Base-by-base conservation (phyloP, 2,888 invertebrate species). In the Lypha dubia region DNA sequence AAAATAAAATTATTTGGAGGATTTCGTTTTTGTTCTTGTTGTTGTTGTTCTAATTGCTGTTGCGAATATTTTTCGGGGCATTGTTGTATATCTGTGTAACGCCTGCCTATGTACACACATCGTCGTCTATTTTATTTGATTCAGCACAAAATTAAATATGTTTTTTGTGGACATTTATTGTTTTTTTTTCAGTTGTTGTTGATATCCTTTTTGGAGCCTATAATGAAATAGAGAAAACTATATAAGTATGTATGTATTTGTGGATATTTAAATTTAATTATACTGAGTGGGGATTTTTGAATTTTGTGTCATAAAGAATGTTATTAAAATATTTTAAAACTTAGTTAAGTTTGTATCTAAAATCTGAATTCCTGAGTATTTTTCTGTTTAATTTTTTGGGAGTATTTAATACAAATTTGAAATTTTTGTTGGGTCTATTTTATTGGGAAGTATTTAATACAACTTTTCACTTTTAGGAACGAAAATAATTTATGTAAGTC, bases 1-100 rank as follows among this genome's bases (percentile, higher is more conserved):
- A 82, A 63, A 63, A 82, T 82, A 75, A 56, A 56, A 75, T 49
- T 76, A 65, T 82, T 82, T 82, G 3, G 46, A 70, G 46, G 75
- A 58, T 79, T 28, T 51, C 51, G 13, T 70, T 24, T 22, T 62
- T 62, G 17, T 70, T n/a, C n/a, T n/a, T n/a, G n/a, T n/a, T n/a
- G n/a, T n/a, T n/a, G n/a, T n/a, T n/a, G n/a, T n/a, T n/a, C n/a
- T n/a, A n/a, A n/a, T n/a, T n/a, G n/a, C n/a, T 71, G 56, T 32
- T 73, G 67, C 32, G 44, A 51, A 76, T 67, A 70, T 51, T 46
- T 67, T 63, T 76, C 44, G 67, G 67, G 44, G 44, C 32, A 49
- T 83, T 73, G 51, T 68, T 53, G 28, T 79, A 68, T 83, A 79
- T 73, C 62, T 46, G 53, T 82, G 49, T n/a, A 67, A 67, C 38